Evolutionary conservation across 35 echinoderm and acorn worm genomes (phyloP), one percentile per base, ranked within the genome.

Genomic region (Chiridota heheva): DNA sequence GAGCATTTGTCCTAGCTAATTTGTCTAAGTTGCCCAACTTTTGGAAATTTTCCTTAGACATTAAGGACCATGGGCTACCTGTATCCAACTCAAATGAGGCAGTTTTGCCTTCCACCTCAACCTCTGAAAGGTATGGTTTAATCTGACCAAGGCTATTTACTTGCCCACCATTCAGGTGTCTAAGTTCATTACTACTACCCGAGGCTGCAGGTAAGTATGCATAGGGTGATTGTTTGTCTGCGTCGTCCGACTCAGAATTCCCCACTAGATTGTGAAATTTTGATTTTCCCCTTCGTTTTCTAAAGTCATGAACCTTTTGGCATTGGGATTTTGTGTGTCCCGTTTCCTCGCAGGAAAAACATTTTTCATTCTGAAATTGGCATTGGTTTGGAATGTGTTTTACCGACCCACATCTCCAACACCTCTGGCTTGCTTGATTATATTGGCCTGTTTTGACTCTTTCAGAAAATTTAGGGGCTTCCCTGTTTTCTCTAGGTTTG

Each of bases 381-480:
- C 58, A 80, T 2, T 80, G 5, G 24, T 16, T 10, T 43, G 4
- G 36, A n/a, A 7, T 17, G 60, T 80, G 77, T 2, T 60, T 80
- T 41, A 26, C 42, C 44, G 63, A 67, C 43, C 77, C 77, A 64
- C 40, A 63, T 28, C 77, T 63, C 60, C 77, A 63, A 44, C 55
- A 64, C 44, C 60, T 77, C 13, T 2, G 17, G 7, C n/a, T 36
- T 55, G 32, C 12, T 12, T 58, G 4, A 7, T 1, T 17, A 5
- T 13, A 24, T 63, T 66, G 77, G 35, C 61, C 18, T 10, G 47
- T 39, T 64, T 63, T 56, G 20, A 5, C 24, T 63, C 40, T 22
- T 64, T 20, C 39, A 8, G 22, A 53, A 10, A 13, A 13, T 53
- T 22, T 53, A 22, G 48, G 22, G 40, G 3, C 5, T 61, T 61